phyloP scores from a whole-genome alignment of 2,797 vertebrate species.

The Toxotes lorentzi region DNA sequence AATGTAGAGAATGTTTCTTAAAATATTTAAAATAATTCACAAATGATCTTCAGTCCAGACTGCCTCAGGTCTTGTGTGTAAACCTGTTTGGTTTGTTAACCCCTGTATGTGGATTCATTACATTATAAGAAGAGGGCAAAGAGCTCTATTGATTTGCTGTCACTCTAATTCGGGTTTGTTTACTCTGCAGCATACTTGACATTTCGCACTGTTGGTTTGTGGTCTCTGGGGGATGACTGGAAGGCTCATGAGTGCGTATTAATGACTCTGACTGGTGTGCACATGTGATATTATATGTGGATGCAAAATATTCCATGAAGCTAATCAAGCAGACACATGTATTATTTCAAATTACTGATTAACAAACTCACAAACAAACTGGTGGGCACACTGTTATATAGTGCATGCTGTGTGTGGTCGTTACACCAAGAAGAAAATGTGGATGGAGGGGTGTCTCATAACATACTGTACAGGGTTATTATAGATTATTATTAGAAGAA shows the following conservation, averaged over 20 bases:
- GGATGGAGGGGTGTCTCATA: conserved; percentile 9
- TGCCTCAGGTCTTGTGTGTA: conserved; percentile 24
- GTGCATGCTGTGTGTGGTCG: background rate
- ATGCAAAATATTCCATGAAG: background rate
- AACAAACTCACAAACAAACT: background rate
- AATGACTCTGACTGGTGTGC: conserved; percentile 39
- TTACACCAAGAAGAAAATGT: conserved; percentile 1
- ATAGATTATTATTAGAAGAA: conserved; percentile 11
- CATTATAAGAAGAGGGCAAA: conserved; percentile 49
- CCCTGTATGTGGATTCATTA: conserved; percentile 28
- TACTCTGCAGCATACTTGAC: conserved; percentile 63
- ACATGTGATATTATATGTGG: conserved; percentile 10
- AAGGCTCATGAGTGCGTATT: conserved; percentile 32
- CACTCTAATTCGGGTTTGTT: conserved; percentile 66
- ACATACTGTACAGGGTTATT: background rate
- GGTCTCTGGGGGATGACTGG: conserved; percentile 38
- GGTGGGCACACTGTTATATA: background rate
- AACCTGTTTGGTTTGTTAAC: conserved; percentile 44
- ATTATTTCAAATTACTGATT: conserved; percentile 27
- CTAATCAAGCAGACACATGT: conserved; percentile 17
- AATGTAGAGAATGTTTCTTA: background rate
- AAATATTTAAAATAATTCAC: background rate
- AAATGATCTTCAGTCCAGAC: background rate
- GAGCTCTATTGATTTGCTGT: conserved; percentile 68
- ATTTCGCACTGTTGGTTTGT: conserved; percentile 63